These are phyloP conservation scores for Pangasius mekongensis DNA, from an alignment of 2,797 vertebrate genomes.

Conservation along the genomic window DNA sequence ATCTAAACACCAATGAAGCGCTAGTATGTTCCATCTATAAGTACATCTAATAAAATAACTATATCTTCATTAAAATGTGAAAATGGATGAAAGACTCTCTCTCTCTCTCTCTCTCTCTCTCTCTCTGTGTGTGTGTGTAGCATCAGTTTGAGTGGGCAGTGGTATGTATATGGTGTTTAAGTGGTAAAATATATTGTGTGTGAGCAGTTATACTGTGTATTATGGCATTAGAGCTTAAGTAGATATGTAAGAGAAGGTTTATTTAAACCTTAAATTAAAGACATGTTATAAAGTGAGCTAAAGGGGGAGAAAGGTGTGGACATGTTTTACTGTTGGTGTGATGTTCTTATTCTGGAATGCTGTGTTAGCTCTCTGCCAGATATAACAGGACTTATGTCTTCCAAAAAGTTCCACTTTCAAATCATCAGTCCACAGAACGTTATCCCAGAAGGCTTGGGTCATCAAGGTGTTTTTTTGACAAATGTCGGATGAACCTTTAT, in stretches of 20 bases:
- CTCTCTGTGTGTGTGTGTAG: background rate
- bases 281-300: too few relatives aligned
- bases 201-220: too few relatives aligned
- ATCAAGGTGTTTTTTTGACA: background rate
- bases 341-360: too few relatives aligned
- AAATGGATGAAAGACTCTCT: too few relatives aligned
- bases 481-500: background rate
- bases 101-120: too few relatives aligned
- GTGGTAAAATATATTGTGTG: background rate
- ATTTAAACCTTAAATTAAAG: too few relatives aligned
- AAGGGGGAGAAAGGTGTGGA: too few relatives aligned
- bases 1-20: too few relatives aligned
- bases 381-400: background rate
- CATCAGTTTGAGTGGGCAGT: background rate
- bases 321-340: too few relatives aligned
- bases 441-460: background rate
- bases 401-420: background rate
- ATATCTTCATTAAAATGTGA: background rate
- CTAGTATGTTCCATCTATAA: background rate
- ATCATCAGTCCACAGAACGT: background rate
- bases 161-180: background rate
- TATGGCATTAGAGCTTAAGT: too few relatives aligned
- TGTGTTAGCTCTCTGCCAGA: too few relatives aligned
- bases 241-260: background rate
- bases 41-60: background rate